Evolutionary conservation across 2,113 vertebrate genomes (phyloP).

Genomic region (Ranitomeya variabilis): DNA sequence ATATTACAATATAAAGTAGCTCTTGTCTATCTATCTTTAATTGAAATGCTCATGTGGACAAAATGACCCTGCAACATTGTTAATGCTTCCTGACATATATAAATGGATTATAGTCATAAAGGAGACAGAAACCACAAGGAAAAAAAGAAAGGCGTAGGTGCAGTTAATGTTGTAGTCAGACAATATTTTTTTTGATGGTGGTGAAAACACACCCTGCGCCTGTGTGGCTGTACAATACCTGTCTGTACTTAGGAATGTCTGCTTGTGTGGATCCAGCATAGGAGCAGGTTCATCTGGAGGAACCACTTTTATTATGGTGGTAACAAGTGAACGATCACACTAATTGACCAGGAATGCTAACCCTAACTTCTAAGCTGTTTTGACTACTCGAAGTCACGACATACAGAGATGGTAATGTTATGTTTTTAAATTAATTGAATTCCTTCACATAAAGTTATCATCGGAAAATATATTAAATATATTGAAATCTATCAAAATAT

Average conservation of each 20-base stretch:
- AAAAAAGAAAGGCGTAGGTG: slow-evolving; percentile 41
- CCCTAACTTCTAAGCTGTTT: slow-evolving; percentile 63
- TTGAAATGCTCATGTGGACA: not conserved
- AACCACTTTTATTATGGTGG: slow-evolving; percentile 74
- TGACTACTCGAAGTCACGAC: slow-evolving; percentile 64
- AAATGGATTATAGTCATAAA: slow-evolving; percentile 24
- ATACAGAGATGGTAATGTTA: slow-evolving; percentile 64
- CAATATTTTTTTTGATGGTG: slow-evolving; percentile 61
- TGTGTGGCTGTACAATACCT: slow-evolving; percentile 64
- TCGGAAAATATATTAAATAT: not conserved
- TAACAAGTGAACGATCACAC: slow-evolving; percentile 69
- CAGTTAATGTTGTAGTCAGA: slow-evolving; percentile 45
- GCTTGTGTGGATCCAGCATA: slow-evolving; percentile 68
- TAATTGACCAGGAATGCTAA: slow-evolving; percentile 73
- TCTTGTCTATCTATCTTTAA: not conserved
- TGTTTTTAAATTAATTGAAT: not conserved
- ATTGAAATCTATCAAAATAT: not conserved
- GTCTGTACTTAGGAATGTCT: slow-evolving; percentile 71
- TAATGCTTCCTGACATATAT: slow-evolving; percentile 25
- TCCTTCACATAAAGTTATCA: not conserved
- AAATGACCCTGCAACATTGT: not conserved
- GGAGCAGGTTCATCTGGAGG: slow-evolving; percentile 74
- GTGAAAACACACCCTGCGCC: slow-evolving; percentile 68
- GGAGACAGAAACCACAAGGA: not conserved
- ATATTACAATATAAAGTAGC: not conserved